Percentiles rank a stretch among this genome's conserved stretches.
phyloP scores from a whole-genome alignment of 2,797 vertebrate genomes.

The Gallinago nigripennis region DNA sequence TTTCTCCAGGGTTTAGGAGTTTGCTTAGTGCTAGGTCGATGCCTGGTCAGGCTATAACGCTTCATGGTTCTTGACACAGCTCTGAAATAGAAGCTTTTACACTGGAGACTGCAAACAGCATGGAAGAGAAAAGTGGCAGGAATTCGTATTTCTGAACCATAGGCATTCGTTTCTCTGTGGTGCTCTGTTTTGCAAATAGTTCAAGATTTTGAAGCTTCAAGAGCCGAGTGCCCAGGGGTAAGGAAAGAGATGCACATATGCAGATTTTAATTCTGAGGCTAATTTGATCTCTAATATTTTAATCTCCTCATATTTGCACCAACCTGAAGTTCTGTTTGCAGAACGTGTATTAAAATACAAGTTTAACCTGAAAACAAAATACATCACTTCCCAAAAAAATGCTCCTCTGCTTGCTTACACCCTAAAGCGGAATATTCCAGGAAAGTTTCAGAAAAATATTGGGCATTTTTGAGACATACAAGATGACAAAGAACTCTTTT shows the following conservation, averaged over 20 bases:
- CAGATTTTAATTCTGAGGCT: not conserved
- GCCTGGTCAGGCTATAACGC: slow-evolving; percentile 70
- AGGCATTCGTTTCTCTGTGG: not conserved
- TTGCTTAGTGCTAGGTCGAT: slow-evolving; percentile 60
- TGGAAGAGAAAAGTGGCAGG: slow-evolving; percentile 41
- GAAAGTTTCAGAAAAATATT: not conserved
- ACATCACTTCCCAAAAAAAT: not conserved
- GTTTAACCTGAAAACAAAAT: not conserved
- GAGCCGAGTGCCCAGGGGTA: not conserved
- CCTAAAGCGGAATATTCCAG: not conserved
- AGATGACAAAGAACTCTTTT: not conserved
- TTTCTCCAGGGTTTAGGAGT: slow-evolving; percentile 56
- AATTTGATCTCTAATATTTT: slow-evolving; percentile 28
- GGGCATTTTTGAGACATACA: not conserved
- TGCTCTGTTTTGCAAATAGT: not conserved
- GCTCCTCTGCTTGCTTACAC: not conserved
- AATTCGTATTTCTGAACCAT: not conserved
- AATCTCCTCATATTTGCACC: slow-evolving; percentile 5
- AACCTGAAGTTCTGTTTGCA: not conserved
- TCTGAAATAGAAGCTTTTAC: slow-evolving; percentile 75
- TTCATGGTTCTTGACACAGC: slow-evolving; percentile 69
- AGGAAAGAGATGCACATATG: not conserved
- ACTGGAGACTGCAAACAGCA: slow-evolving; percentile 51
- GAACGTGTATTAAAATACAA: not conserved
- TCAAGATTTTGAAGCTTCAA: not conserved